Evolutionary conservation across 2,113 vertebrate species (phyloP).

Genomic region (Echinops telfairi): DNA sequence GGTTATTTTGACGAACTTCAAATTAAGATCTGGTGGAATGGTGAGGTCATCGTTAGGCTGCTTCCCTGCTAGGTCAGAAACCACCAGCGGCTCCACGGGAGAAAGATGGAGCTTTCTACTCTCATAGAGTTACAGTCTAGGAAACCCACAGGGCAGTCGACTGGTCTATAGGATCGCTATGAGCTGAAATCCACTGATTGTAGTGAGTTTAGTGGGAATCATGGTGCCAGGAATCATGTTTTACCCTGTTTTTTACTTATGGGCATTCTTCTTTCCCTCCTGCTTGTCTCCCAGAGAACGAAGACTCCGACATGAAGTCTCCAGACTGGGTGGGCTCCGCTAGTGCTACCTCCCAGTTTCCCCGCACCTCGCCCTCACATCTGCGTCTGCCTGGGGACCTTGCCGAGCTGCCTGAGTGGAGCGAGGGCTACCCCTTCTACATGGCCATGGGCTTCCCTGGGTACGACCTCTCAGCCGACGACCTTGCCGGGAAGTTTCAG

Average conservation of each 20-base stretch:
- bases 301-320: constrained; percentile 63
- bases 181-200: no score
- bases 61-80: no score
- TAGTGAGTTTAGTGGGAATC: no score
- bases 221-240: neutral
- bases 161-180: no score
- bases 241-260: neutral
- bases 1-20: neutral
- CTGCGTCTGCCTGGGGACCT: constrained; percentile 73
- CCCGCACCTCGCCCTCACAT: constrained; percentile 26
- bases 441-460: constrained; percentile 81
- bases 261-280: neutral
- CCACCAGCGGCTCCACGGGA: no score
- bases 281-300: constrained; percentile 64
- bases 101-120: no score
- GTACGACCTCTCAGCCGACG: constrained; percentile 69
- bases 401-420: constrained; percentile 77
- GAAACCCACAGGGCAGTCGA: no score
- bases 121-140: no score
- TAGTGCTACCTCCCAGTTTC: neutral
- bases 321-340: constrained; percentile 10
- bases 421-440: constrained; percentile 81
- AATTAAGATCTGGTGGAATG: neutral
- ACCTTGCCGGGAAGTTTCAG: constrained; percentile 67
- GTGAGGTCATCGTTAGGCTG: no score